Conservation (phyloP, 2,113 vertebrate genomes). For the Myrmophylax atrothorax region DNA sequence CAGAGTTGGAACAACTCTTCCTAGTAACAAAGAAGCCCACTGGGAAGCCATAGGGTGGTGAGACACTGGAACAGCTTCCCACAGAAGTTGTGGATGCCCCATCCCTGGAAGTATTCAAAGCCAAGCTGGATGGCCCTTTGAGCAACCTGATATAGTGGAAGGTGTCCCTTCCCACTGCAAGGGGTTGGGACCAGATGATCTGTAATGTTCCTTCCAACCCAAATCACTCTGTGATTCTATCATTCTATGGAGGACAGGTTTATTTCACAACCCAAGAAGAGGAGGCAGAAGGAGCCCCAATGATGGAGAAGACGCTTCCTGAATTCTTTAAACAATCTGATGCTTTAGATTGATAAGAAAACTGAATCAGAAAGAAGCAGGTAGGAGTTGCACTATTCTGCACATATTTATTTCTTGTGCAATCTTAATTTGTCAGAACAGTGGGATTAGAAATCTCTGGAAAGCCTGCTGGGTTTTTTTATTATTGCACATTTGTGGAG, state of each 20-base stretch:
- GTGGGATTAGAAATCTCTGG: not conserved
- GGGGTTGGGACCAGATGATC: not conserved
- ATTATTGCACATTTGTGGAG: not conserved
- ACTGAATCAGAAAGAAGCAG: not conserved
- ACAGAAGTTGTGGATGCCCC: not conserved
- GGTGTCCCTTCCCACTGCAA: not conserved
- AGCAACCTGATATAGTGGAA: not conserved
- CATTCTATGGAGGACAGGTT: not conserved
- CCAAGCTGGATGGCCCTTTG: not conserved
- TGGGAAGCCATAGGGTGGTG: not conserved
- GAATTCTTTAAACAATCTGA: not conserved
- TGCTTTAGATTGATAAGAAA: not conserved
- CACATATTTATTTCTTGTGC: not conserved
- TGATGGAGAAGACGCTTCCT: not conserved
- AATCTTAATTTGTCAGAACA: not conserved
- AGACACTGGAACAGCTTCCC: not conserved
- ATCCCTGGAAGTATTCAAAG: not conserved
- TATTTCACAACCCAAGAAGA: not conserved
- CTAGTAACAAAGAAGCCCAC: not conserved
- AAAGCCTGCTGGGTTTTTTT: not conserved
- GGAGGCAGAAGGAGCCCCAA: not conserved
- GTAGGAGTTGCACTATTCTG: not conserved
- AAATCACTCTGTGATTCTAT: not conserved
- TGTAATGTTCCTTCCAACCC: not conserved
- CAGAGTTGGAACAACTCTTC: rapidly evolving